Percentiles rank a stretch among this genome's conserved stretches.
Conservation (phyloP, 1,140 invertebrate genomes). For the Trichonephila clavata region DNA sequence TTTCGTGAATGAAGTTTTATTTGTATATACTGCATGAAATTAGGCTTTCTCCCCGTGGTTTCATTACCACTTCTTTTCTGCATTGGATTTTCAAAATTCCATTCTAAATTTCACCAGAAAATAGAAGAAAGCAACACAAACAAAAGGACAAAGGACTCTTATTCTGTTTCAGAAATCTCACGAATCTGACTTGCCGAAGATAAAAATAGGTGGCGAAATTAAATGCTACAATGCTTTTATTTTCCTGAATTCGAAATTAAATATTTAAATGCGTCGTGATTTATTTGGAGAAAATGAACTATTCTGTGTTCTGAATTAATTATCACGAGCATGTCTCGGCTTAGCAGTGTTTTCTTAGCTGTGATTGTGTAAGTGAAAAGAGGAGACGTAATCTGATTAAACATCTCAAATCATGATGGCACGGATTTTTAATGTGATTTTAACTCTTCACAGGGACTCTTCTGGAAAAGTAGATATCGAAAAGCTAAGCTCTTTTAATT, state of each 20-base stretch:
- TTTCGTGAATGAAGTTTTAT: too few species aligned
- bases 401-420: constrained; percentile 25
- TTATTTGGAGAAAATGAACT: constrained; percentile 49
- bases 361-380: constrained; percentile 5
- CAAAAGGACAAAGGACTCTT: neutral
- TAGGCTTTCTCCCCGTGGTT: neutral
- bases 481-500: constrained; percentile 41
- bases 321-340: constrained; percentile 15
- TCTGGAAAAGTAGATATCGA: constrained; percentile 15
- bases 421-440: constrained; percentile 44
- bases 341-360: constrained; percentile 47
- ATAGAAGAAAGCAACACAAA: neutral
- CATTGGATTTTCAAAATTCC: neutral
- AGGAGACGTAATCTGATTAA: constrained; percentile 23
- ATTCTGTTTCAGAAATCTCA: too few species aligned
- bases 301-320: constrained; percentile 52
- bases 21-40: neutral
- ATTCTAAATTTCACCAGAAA: neutral
- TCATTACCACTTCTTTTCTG: neutral
- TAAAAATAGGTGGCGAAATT: constrained; percentile 7
- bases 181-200: neutral
- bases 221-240: constrained; percentile 23
- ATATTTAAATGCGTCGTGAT: constrained; percentile 58
- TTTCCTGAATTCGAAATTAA: constrained; percentile 11
- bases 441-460: constrained; percentile 12